phyloP scores from a whole-genome alignment of 2,888 invertebrate species.

The Hydropsyche betteni region DNA sequence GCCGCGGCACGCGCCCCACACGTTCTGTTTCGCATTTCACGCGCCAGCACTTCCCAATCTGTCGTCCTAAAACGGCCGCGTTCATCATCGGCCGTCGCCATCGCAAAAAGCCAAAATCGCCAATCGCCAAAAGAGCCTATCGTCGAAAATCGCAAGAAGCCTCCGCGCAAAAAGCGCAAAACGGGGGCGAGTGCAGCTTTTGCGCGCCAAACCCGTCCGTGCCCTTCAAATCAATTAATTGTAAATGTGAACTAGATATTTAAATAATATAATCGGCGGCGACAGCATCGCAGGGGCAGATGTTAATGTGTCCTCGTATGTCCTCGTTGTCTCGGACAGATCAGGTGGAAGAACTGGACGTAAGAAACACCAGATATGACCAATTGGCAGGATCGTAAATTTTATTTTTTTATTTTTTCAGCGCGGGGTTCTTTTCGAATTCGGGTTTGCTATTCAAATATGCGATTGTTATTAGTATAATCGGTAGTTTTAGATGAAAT shows the following conservation, averaged over 20 bases:
- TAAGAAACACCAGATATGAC: background rate
- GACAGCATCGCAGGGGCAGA: conserved; percentile 37
- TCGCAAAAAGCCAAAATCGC: no score
- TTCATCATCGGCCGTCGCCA: no score
- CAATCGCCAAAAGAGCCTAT: no score
- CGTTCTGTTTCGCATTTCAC: conserved; percentile 15
- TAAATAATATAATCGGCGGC: conserved; percentile 32
- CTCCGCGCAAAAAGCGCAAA: no score
- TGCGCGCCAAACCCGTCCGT: conserved; percentile 1
- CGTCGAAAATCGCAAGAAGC: no score
- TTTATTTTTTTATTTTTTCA: background rate
- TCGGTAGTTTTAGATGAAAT: no score
- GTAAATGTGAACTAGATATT: conserved; percentile 42
- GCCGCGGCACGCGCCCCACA: conserved; percentile 15
- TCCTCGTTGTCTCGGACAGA: conserved; percentile 38
- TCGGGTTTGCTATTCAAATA: no score
- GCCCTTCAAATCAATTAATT: conserved; percentile 41
- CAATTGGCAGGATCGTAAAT: conserved; percentile 1
- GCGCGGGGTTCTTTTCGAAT: no score
- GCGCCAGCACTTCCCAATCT: background rate
- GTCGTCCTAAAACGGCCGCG: no score
- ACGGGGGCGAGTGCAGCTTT: conserved; percentile 4
- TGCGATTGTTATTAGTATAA: no score
- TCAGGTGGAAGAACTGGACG: conserved; percentile 37
- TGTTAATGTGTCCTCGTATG: conserved; percentile 40